Evolutionary conservation across 2,797 vertebrate genomes (phyloP), one percentile per base, ranked within the genome.

Genomic region (Serranus cabrilla): DNA sequence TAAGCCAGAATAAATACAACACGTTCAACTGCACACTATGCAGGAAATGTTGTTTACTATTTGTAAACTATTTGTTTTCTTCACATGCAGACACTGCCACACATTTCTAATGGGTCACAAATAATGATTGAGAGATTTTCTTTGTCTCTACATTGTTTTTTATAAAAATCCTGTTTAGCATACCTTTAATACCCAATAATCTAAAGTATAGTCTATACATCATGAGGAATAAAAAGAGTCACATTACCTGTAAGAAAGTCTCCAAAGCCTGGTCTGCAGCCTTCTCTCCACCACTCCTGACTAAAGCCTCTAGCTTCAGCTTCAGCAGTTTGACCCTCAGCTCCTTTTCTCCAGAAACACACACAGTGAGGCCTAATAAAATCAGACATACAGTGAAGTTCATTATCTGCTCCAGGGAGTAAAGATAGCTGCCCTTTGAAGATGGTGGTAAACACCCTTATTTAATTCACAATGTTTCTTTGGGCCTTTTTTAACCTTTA

Each of bases 201-300:
- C 42, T 43, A n/a, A 61, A 17, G 37, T 18, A 45, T 14, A 16
- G 17, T 21, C 5, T 1, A 55, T 60, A 27, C 34, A 64, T 4
- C 17, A 72, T 52, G 8, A 18, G 42, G 3, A 13, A 61, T 13
- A 34, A 54, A 43, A 4, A 20, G 0, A 63, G n/a, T 54, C 2
- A 66, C 9, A 27, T 59, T 94, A 99, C 98, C 96, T 97, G 95
- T 60, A 95, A 88, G 69, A 99, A 94, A 17, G 85, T 92, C 79
- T 89, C 86, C 71, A 98, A 71, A 47, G 97, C 97, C 86, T 97
- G 95, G 49, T 96, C 95, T 63, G 95, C 95, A 92, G 93, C 91
- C 20, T 90, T 91, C 51, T 83, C 86, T 67, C 89, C 94, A 60
- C 79, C 91, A 74, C 92, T 93, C 90, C 93, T 93, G 74, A 98